These are phyloP conservation scores for Sylvicola cinctus DNA, from an alignment of 2,888 invertebrate genomes.

Conservation along the genomic window DNA sequence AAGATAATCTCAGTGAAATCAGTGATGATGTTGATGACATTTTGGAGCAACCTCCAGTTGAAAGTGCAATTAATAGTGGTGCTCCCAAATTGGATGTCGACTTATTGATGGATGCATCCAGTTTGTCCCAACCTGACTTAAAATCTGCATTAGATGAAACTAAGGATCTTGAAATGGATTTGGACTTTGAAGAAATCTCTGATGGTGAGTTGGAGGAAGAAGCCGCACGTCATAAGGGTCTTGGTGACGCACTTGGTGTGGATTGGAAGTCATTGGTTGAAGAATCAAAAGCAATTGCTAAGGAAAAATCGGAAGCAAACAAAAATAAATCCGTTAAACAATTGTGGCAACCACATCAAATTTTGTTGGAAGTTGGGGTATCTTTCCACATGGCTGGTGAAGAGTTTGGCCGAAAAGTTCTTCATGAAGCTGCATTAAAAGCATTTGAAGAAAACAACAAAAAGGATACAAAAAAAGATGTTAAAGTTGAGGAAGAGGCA, in stretches of 20 bases:
- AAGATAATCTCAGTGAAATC: constrained; percentile 55
- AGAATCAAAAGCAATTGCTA: constrained; percentile 35
- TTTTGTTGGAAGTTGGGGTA: constrained; percentile 61
- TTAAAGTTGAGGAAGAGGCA: constrained; percentile 2
- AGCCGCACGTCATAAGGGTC: constrained; percentile 43
- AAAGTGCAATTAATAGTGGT: constrained; percentile 14
- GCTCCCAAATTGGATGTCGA: not conserved
- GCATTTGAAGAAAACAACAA: constrained; percentile 14
- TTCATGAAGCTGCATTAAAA: constrained; percentile 19
- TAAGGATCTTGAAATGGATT: constrained; percentile 21
- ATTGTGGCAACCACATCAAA: constrained; percentile 60
- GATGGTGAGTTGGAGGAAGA: constrained; percentile 80
- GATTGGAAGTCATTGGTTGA: constrained; percentile 83
- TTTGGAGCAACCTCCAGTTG: constrained; percentile 57
- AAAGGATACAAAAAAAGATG: constrained; percentile 13
- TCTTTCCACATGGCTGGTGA: constrained; percentile 60
- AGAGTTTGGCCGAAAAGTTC: constrained; percentile 28
- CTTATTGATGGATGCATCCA: not conserved
- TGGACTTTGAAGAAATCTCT: constrained; percentile 79
- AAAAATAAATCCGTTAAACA: constrained; percentile 36
- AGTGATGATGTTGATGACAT: constrained; percentile 81
- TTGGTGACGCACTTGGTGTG: constrained; percentile 86
- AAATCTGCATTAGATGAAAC: constrained; percentile 2
- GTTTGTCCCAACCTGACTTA: not conserved
- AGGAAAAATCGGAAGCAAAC: constrained; percentile 22